phyloP scores from a whole-genome alignment of 2,113 vertebrate species.

The Entomyzon cyanotis region DNA sequence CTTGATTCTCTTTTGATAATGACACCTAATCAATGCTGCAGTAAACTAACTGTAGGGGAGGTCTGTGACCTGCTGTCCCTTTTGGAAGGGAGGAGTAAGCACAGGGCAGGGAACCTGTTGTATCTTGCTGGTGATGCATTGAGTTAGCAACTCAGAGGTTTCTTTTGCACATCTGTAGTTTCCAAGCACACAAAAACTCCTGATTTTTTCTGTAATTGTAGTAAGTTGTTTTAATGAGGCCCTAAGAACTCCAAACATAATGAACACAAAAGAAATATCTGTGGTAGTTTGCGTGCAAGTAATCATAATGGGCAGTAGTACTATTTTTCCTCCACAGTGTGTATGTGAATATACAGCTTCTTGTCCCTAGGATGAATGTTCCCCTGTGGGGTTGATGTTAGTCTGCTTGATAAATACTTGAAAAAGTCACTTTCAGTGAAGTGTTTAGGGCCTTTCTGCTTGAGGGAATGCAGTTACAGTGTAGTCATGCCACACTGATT shows the following conservation, averaged over 20 bases:
- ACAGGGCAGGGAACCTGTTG: not conserved
- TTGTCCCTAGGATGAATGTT: not conserved
- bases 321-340: not conserved
- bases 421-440: not conserved
- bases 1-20: not conserved
- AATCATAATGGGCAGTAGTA: not conserved
- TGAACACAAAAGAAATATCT: not conserved
- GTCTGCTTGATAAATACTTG: not conserved
- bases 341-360: not conserved
- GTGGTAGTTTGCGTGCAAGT: not conserved
- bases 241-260: rapidly evolving
- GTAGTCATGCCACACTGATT: not conserved
- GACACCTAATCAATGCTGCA: not conserved
- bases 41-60: not conserved
- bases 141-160: not conserved
- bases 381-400: not conserved
- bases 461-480: not conserved
- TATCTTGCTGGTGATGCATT: not conserved
- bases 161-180: not conserved
- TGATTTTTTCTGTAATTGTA: not conserved
- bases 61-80: not conserved
- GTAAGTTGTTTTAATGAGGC: not conserved
- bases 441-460: not conserved
- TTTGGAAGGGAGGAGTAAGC: not conserved
- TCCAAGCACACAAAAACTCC: not conserved